These are phyloP conservation scores for Corapipo altera DNA, from an alignment of 2,113 vertebrate species.

Conservation along the genomic window DNA sequence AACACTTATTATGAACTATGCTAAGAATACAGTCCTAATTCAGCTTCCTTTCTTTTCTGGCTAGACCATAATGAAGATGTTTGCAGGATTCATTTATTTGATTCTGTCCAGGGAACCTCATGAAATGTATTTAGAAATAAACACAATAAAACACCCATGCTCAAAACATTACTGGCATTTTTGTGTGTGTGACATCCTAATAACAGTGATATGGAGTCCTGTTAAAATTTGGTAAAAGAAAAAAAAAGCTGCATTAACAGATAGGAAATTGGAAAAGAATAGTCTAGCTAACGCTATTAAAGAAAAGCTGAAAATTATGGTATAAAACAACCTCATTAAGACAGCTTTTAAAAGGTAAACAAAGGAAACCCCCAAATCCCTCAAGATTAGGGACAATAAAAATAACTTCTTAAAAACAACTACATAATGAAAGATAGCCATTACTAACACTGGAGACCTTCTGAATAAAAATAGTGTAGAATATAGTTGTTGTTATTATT, in stretches of 20 bases:
- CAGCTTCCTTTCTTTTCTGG: constrained; percentile 49
- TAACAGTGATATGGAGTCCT: constrained; percentile 9
- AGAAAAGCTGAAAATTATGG: constrained; percentile 33
- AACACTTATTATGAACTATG: constrained; percentile 62
- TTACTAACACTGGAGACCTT: background rate
- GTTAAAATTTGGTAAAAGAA: constrained; percentile 38
- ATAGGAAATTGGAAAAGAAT: constrained; percentile 35
- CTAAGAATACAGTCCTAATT: constrained; percentile 61
- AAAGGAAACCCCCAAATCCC: constrained; percentile 15
- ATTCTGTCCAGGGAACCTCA: constrained; percentile 51
- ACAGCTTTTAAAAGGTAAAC: constrained; percentile 32
- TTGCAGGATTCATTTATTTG: constrained; percentile 61
- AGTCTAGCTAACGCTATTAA: background rate
- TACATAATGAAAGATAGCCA: background rate
- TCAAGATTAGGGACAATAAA: constrained; percentile 14
- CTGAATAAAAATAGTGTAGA: background rate
- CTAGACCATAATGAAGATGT: constrained; percentile 60
- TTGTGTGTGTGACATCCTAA: constrained; percentile 16
- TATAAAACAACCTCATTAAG: constrained; percentile 3
- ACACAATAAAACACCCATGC: constrained; percentile 42
- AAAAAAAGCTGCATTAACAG: constrained; percentile 9
- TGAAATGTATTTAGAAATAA: constrained; percentile 62
- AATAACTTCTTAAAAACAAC: constrained; percentile 2
- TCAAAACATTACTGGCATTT: background rate
- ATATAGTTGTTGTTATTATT: background rate